Evolutionary conservation across 1,140 invertebrate genomes (phyloP).

Genomic region (Solenopsis invicta): DNA sequence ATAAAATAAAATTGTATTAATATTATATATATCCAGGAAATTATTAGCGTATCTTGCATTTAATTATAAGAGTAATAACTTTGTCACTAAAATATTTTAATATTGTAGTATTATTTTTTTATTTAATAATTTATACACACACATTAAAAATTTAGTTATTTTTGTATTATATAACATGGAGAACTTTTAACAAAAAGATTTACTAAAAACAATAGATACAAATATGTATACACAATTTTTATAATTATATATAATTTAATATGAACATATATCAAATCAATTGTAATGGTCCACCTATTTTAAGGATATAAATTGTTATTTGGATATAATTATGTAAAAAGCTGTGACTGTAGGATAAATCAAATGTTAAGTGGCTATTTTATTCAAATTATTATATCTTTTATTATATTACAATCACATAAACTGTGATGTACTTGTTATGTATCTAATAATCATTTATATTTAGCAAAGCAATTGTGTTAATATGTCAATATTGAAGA

Average conservation of each 20-base stretch:
- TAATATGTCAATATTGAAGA: not conserved
- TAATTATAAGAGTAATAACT: not conserved
- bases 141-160: not conserved
- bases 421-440: not conserved
- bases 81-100: not conserved
- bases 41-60: not conserved
- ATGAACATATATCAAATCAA: no score
- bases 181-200: not conserved
- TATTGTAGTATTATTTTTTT: not conserved
- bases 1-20: not conserved
- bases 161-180: not conserved
- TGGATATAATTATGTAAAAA: constrained; percentile 25
- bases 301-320: constrained; percentile 15
- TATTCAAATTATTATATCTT: constrained; percentile 17
- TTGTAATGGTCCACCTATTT: constrained; percentile 16
- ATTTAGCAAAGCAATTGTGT: constrained; percentile 34
- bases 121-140: constrained; percentile 6
- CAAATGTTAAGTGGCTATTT: constrained; percentile 19
- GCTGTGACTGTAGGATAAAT: not conserved
- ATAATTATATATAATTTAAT: not conserved
- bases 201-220: constrained; percentile 10
- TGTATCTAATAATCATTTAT: constrained; percentile 5
- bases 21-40: not conserved
- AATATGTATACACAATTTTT: not conserved
- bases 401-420: not conserved